phyloP scores from a whole-genome alignment of 2,797 vertebrate species.

The Naso thynnoides region DNA sequence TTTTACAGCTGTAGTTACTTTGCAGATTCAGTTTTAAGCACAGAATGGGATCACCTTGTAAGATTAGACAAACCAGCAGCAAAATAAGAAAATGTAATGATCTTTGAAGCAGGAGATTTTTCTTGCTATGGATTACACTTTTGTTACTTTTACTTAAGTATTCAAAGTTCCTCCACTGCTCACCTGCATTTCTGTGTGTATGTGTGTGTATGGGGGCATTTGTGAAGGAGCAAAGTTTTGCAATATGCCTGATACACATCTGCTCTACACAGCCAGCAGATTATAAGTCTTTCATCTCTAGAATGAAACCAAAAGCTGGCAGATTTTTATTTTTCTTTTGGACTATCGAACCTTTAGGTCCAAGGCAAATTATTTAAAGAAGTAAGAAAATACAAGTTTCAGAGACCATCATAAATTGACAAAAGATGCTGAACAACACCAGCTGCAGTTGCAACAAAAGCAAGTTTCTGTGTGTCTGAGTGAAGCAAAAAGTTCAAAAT shows the following conservation, averaged over 20 bases:
- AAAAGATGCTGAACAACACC: not conserved
- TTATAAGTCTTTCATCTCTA: not conserved
- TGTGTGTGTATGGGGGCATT: not conserved
- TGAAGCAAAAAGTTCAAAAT: constrained; percentile 24
- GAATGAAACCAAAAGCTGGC: not conserved
- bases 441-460: constrained; percentile 6
- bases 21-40: too few relatives aligned
- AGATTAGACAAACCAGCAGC: too few relatives aligned
- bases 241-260: not conserved
- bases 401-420: not conserved
- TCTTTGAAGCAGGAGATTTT: not conserved
- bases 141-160: not conserved
- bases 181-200: not conserved
- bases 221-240: not conserved
- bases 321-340: constrained; percentile 3
- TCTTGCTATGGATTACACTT: not conserved
- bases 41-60: too few relatives aligned
- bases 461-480: not conserved
- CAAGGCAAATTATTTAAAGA: not conserved
- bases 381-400: not conserved
- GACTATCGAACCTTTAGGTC: not conserved
- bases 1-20: too few relatives aligned
- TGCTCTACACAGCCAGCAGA: not conserved
- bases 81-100: too few relatives aligned
- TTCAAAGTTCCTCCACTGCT: not conserved